These are phyloP conservation scores for Clitarchus hookeri DNA, from an alignment of 2,888 invertebrate genomes.

Conservation along the genomic window DNA sequence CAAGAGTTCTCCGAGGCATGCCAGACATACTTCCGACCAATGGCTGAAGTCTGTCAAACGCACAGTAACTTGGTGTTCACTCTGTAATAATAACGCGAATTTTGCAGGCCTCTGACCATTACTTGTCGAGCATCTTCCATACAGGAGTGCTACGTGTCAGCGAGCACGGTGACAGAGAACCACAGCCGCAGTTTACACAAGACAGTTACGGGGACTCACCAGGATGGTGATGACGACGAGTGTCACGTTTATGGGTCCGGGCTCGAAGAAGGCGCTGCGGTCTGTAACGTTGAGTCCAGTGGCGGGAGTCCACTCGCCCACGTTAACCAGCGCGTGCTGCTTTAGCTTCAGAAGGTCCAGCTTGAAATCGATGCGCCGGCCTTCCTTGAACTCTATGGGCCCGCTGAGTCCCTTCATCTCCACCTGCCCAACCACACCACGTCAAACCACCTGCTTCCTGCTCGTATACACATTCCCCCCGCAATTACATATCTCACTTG, in stretches of 20 bases:
- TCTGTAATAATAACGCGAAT: no score
- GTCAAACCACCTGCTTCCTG: no score
- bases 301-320: slow-evolving; percentile 74
- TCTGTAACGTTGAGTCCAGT: slow-evolving; percentile 72
- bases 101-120: no score
- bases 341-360: slow-evolving; percentile 75
- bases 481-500: no score
- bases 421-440: slow-evolving; percentile 58
- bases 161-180: no score
- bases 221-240: slow-evolving; percentile 76
- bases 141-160: no score
- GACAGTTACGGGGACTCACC: slow-evolving; percentile 57
- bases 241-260: slow-evolving; percentile 73
- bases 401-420: slow-evolving; percentile 81
- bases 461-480: no score
- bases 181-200: neutral
- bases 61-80: no score
- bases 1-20: no score
- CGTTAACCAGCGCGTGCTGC: slow-evolving; percentile 73
- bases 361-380: slow-evolving; percentile 73
- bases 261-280: slow-evolving; percentile 70
- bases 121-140: no score
- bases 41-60: no score
- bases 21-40: no score
- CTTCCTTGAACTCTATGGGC: slow-evolving; percentile 79